Base-by-base conservation (phyloP, 2,888 invertebrate genomes). In the Eulithis prunata region DNA sequence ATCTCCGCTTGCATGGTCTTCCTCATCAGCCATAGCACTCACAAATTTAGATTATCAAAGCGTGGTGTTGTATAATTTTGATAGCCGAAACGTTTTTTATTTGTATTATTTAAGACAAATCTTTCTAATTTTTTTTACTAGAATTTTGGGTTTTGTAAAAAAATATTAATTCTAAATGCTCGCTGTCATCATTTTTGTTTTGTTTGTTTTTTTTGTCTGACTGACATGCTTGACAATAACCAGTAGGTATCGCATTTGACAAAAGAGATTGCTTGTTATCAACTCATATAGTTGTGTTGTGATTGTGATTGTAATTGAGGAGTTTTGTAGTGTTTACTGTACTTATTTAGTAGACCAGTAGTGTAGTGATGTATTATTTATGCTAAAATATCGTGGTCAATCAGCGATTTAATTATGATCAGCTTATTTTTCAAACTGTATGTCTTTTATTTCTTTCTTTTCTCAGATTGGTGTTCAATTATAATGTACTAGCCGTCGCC, bases 1-100 rank as follows among this genome's bases (percentile, higher is more conserved):
- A 28, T 68, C 77, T 5, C 80, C 84, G 8, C 81, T 81, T 5
- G 79, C 81, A 81, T 85, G 86, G 7, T 83, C 81, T 6, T 77
- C 77, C 3, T 73, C 77, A 7, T 83, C 83, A 6, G 78, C 80
- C 88, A 89, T 89, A 21, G 21, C 2, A 57, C 47, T 69, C 46
- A 85, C 83, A 41, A 84, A 84, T 82, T 84, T 83, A 49, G 62
- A 56, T 58, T 32, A 8, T 49, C 56, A 63, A 74, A 59, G 13
- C 61, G n/a, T 51, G 10, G 6, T 13, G 14, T 0, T 13, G 58
- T 64, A 68, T 71, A 64, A 62, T 64, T 58, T 49, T 36, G 59
- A 10, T 8, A 43, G 13, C 10, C 28, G 11, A 57, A 57, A n/a
- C 1, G 41, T 46, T 28, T 21, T 28, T 49, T 51, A 21, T 21